Percentiles rank a stretch among this genome's conserved stretches.
Evolutionary conservation across 2,888 invertebrate genomes (phyloP).

Genomic region (Coremacera marginata): DNA sequence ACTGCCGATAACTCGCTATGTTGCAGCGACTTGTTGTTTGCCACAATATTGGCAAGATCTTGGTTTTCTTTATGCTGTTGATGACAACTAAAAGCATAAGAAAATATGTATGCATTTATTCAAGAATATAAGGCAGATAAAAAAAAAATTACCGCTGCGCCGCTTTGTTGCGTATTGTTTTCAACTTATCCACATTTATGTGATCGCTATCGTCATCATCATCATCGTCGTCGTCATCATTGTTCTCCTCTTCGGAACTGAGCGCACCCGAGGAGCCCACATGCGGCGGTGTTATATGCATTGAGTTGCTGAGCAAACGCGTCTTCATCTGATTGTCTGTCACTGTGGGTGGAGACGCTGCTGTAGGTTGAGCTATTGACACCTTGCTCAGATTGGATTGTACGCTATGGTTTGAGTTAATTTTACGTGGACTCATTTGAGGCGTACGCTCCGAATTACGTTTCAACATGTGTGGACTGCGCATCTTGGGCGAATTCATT

Average conservation of each 20-base stretch:
- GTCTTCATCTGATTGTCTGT: constrained; percentile 55
- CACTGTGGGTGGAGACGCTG: constrained; percentile 19
- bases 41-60: constrained; percentile 52
- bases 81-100: constrained; percentile 43
- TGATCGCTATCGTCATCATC: constrained; percentile 72
- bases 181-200: constrained; percentile 77
- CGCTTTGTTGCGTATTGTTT: constrained; percentile 76
- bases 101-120: neutral
- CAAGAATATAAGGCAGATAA: neutral
- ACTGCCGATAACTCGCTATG: constrained; percentile 75
- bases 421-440: constrained; percentile 65
- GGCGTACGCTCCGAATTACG: constrained; percentile 62
- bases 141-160: constrained; percentile 66
- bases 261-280: constrained; percentile 64
- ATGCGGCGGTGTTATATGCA: constrained; percentile 63
- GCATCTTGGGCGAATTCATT: constrained; percentile 66
- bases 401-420: constrained; percentile 35
- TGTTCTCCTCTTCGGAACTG: constrained; percentile 73
- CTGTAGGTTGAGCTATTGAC: neutral
- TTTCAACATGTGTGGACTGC: constrained; percentile 64
- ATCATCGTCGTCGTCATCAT: constrained; percentile 71
- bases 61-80: constrained; percentile 58
- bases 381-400: constrained; percentile 18
- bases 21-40: constrained; percentile 42
- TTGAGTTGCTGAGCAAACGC: constrained; percentile 52